These are phyloP conservation scores for Microcebus jonahi DNA, from an alignment of 2,113 vertebrate genomes.

Conservation along the genomic window DNA sequence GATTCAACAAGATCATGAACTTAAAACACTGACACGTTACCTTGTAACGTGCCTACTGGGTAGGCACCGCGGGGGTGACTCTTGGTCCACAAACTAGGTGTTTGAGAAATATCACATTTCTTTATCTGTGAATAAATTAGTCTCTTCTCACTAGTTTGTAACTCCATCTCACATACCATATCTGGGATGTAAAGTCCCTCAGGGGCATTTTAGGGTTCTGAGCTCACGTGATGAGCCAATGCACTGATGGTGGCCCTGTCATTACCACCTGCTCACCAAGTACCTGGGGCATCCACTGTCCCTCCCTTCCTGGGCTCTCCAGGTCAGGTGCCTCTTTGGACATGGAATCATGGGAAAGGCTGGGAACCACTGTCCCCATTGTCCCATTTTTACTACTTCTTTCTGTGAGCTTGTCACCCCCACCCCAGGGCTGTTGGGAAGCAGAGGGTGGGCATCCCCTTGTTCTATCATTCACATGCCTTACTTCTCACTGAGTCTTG, in stretches of 20 bases:
- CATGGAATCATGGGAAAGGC: too few species aligned
- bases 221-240: not conserved
- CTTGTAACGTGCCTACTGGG: not conserved
- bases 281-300: not conserved
- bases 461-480: accelerated
- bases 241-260: too few species aligned
- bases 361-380: not conserved
- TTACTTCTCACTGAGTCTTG: not conserved
- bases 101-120: not conserved
- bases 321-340: not conserved
- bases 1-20: not conserved
- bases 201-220: not conserved
- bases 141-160: not conserved
- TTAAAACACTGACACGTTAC: not conserved
- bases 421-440: not conserved
- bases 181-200: not conserved
- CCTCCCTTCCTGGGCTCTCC: not conserved
- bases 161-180: not conserved
- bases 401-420: not conserved
- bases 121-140: not conserved
- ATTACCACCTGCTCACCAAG: not conserved
- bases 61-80: too few species aligned
- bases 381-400: not conserved
- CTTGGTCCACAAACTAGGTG: not conserved
- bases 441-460: not conserved